Conservation (phyloP, 2,797 vertebrate species). For the Cetoscarus ocellatus region DNA sequence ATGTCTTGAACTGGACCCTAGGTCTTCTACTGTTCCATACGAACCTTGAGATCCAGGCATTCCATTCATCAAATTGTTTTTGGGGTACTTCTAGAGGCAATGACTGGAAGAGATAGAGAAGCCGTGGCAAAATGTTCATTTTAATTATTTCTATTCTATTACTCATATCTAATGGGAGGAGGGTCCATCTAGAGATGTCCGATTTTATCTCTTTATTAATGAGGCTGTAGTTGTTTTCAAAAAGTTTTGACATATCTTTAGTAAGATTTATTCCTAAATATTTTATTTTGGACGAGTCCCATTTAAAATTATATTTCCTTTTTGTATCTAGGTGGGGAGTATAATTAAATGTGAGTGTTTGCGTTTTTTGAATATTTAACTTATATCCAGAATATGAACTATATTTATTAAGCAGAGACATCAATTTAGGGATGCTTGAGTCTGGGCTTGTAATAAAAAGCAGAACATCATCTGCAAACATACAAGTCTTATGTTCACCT, state of each 20-base stretch:
- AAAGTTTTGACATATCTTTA: not conserved
- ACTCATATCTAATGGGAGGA: not conserved
- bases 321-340: not conserved
- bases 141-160: not conserved
- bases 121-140: not conserved
- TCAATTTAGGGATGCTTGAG: too few relatives aligned
- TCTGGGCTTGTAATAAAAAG: too few relatives aligned
- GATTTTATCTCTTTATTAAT: too few relatives aligned
- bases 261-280: not conserved
- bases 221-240: not conserved
- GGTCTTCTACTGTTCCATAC: not conserved
- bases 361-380: not conserved
- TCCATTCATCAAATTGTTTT: not conserved
- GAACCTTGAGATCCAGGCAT: not conserved
- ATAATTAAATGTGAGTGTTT: not conserved
- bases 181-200: too few relatives aligned
- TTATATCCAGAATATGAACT: too few relatives aligned
- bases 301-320: not conserved
- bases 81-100: not conserved
- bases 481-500: too few relatives aligned
- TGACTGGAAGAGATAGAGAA: not conserved
- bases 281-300: not conserved
- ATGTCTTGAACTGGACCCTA: too few relatives aligned
- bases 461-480: too few relatives aligned
- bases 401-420: too few relatives aligned